A percentile compares a stretch with the other conserved stretches of the same genome.
phyloP scores from a whole-genome alignment of 2,888 invertebrate genomes.

The Nomada goodeniana region DNA sequence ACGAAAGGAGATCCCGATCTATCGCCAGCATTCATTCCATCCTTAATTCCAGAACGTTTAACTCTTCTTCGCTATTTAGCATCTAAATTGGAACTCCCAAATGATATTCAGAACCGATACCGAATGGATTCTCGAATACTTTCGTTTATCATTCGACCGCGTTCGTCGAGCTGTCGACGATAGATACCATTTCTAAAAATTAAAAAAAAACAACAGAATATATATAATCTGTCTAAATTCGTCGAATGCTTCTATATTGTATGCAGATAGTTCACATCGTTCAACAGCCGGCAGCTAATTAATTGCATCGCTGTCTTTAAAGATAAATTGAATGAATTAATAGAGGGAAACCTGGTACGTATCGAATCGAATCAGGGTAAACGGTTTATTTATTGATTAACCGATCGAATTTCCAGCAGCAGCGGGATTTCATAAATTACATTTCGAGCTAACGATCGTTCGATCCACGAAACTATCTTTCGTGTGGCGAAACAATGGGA shows the following conservation, averaged over 20 bases:
- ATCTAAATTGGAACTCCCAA: background rate
- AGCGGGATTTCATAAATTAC: conserved; percentile 1
- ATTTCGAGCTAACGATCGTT: background rate
- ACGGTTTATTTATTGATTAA: background rate
- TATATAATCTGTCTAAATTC: too few species aligned
- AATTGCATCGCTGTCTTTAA: too few species aligned
- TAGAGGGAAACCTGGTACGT: too few species aligned
- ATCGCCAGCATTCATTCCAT: background rate
- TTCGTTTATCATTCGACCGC: background rate
- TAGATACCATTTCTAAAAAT: background rate
- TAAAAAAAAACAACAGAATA: background rate
- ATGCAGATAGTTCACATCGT: too few species aligned
- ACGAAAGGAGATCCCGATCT: background rate
- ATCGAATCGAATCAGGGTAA: background rate
- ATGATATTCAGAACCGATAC: background rate
- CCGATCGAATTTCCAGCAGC: background rate
- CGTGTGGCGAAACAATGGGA: background rate
- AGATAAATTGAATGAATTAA: too few species aligned
- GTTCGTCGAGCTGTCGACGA: background rate
- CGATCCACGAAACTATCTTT: background rate
- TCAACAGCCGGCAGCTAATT: too few species aligned
- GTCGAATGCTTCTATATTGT: too few species aligned
- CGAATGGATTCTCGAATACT: background rate
- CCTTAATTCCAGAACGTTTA: background rate
- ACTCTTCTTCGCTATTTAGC: background rate